Evolutionary conservation across 2,888 invertebrate species (phyloP).

Genomic region (Melolontha melolontha): DNA sequence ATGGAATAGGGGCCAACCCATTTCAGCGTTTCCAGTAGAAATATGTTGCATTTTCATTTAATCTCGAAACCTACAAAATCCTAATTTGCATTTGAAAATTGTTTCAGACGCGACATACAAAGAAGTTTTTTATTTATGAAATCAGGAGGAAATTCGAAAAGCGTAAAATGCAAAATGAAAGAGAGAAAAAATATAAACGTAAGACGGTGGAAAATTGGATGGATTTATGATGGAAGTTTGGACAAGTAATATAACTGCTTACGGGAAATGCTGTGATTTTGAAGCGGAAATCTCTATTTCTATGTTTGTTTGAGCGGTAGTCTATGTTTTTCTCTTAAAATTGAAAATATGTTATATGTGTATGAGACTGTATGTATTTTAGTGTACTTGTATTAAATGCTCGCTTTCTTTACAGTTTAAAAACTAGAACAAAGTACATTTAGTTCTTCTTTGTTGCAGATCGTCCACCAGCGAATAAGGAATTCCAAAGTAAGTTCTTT

Average conservation of each 20-base stretch:
- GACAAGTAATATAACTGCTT: slow-evolving; percentile 16
- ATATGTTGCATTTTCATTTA: slow-evolving; percentile 15
- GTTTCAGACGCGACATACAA: slow-evolving; percentile 5
- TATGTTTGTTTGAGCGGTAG: slow-evolving; percentile 5
- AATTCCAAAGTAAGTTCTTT: slow-evolving; percentile 6
- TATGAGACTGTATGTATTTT: not conserved
- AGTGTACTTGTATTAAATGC: not conserved
- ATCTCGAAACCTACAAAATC: not conserved
- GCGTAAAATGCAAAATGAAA: slow-evolving; percentile 6
- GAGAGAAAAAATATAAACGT: not conserved
- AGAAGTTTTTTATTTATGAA: slow-evolving; percentile 19
- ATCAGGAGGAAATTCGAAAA: slow-evolving; percentile 8
- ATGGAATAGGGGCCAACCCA: not conserved
- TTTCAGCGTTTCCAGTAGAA: slow-evolving; percentile 6
- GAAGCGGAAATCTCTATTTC: slow-evolving; percentile 28
- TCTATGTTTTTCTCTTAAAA: slow-evolving; percentile 7
- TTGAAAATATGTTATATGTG: not conserved
- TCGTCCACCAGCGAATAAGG: slow-evolving; percentile 2
- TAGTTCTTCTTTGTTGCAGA: slow-evolving; percentile 15
- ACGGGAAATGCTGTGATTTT: slow-evolving; percentile 28
- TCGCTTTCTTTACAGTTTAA: slow-evolving; percentile 1
- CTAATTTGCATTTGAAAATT: slow-evolving; percentile 29
- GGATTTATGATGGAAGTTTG: slow-evolving; percentile 32
- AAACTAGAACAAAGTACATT: not conserved
- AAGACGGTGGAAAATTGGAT: slow-evolving; percentile 22